Evolutionary conservation across 2,113 vertebrate genomes (phyloP), one percentile per base, ranked within the genome.

Genomic region (Labeo rohita): DNA sequence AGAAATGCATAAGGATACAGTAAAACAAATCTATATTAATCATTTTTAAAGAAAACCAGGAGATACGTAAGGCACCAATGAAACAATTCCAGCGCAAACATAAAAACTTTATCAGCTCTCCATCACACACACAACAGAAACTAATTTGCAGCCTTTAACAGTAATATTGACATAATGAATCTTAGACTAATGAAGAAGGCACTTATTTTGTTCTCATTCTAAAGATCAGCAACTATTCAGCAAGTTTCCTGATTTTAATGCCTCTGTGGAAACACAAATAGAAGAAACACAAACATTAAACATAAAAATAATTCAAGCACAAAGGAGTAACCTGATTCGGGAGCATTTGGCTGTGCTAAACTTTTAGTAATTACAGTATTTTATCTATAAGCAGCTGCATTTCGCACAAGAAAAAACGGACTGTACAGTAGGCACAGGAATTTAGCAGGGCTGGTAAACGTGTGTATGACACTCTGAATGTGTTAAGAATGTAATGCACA

Each of bases 381-480:
- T n/a, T 23, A 74, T 43, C 61, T 47, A 65, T 49, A 49, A 34
- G 16, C 39, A 63, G 36, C 72, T 76, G 72, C 36, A 61, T 84
- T 56, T 70, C 50, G 23, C 23, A 50, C 52, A 39, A 9, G 8
- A 36, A n/a, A 52, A 28, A 82, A 81, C 23, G 15, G 59, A 81
- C 79, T 34, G 79, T 80, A 52, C 80, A 82, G 80, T 52, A 82
- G 79, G 59, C 79, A 81, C 59, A 66, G 13, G 45, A 47, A 65
- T 49, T 49, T 65, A 66, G 59, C 59, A 65, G 43, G 79, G 45
- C 43, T 66, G 8, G 77, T 63, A 45, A 80, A 47, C 56, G 36
- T 2, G 50, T 78, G 28, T 36, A 63, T 80, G 56, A 63, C 77
- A 39, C 39, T 28, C 28, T 45, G 13, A 61, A 63, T 80, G 63